phyloP scores from a whole-genome alignment of 2,113 vertebrate genomes.

The Thamnophis sirtalis region DNA sequence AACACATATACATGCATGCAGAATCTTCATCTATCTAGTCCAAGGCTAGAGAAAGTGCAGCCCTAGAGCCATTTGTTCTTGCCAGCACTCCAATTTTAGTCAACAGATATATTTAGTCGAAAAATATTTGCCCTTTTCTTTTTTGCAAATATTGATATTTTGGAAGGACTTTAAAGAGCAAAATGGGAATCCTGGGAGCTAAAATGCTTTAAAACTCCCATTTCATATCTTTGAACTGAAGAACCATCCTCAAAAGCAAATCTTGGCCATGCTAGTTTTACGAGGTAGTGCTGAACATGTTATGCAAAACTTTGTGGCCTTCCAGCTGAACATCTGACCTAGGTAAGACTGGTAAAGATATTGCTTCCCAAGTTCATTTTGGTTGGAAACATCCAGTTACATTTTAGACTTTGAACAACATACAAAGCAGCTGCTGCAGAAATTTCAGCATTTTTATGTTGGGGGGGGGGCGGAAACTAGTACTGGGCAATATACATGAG shows the following conservation, averaged over 20 bases:
- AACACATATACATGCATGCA: not conserved
- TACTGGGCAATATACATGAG: not conserved
- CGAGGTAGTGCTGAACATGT: not conserved
- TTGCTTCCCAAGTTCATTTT: not conserved
- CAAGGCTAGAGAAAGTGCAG: not conserved
- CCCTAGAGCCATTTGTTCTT: not conserved
- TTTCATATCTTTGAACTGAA: not conserved
- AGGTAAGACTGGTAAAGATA: not conserved
- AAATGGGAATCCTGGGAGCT: not conserved
- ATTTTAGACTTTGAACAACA: not conserved
- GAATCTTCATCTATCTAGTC: not conserved
- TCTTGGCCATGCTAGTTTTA: not conserved
- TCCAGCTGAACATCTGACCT: not conserved
- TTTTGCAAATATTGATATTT: not conserved
- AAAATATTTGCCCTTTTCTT: not conserved
- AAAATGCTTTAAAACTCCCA: not conserved
- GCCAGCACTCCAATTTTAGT: not conserved
- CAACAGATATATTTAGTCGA: not conserved
- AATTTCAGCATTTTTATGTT: not conserved
- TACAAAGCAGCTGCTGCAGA: not conserved
- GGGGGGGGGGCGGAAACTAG: accelerated
- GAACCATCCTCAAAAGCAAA: not conserved
- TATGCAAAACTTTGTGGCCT: not conserved
- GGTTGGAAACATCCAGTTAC: not conserved
- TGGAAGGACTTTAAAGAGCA: not conserved